Conservation (phyloP, 2,888 invertebrate genomes). For the Zygaena filipendulae region DNA sequence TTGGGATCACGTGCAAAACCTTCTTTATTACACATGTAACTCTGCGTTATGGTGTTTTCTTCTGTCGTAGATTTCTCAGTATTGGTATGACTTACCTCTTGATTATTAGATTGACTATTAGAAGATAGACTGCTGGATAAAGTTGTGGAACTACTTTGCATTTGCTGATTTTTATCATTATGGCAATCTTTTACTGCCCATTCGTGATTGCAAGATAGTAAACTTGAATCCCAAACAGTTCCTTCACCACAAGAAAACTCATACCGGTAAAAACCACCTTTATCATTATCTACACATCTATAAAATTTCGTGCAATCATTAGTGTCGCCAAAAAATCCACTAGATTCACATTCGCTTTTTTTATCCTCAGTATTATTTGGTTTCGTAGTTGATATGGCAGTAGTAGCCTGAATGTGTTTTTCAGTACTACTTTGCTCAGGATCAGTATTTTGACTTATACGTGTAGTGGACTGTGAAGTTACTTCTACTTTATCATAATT, state of each 20-base stretch:
- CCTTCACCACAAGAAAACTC: conserved; percentile 78
- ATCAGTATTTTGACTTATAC: background rate
- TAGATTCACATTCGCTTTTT: conserved; percentile 47
- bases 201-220: conserved; percentile 47
- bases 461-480: conserved; percentile 6
- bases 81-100: background rate
- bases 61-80: background rate
- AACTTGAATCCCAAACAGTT: conserved; percentile 70
- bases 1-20: conserved; percentile 69
- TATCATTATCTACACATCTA: conserved; percentile 73
- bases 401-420: conserved; percentile 18
- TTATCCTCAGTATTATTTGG: conserved; percentile 13
- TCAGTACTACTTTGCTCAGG: no score
- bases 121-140: background rate
- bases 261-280: conserved; percentile 70
- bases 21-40: conserved; percentile 31
- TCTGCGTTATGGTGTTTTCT: background rate
- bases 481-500: no score
- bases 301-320: conserved; percentile 78
- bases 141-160: background rate
- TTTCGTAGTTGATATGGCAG: conserved; percentile 14
- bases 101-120: background rate
- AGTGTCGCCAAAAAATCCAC: conserved; percentile 76
- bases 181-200: conserved; percentile 8
- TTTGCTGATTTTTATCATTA: background rate